Conservation (phyloP, 2,113 vertebrate genomes). For the Pelobates fuscus region DNA sequence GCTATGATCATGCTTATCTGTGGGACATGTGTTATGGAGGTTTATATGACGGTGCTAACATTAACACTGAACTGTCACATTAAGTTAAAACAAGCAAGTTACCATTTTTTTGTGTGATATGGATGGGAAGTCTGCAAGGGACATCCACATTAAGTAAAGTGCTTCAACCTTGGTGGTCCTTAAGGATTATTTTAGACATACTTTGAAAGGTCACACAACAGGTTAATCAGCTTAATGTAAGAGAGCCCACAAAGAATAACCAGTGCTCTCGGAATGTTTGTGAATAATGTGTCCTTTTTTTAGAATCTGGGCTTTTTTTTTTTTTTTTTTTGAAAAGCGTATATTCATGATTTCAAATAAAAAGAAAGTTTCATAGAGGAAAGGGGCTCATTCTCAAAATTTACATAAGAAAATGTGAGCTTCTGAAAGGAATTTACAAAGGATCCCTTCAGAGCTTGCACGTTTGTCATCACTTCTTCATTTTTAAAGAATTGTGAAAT, state of each 20-base stretch:
- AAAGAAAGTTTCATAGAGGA: not conserved
- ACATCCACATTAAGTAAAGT: slow-evolving; percentile 63
- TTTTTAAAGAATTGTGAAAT: too few relatives aligned
- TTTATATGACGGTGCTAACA: slow-evolving; percentile 53
- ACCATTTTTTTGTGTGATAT: slow-evolving; percentile 56
- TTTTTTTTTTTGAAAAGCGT: not conserved
- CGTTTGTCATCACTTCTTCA: too few relatives aligned
- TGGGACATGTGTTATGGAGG: slow-evolving; percentile 54
- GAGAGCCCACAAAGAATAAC: slow-evolving; percentile 53
- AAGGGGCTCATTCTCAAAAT: not conserved
- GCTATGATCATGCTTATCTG: slow-evolving; percentile 54
- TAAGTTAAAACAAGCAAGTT: slow-evolving; percentile 56
- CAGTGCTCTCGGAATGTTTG: slow-evolving; percentile 55
- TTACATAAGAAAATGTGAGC: not conserved
- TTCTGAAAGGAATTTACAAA: not conserved
- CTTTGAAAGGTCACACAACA: slow-evolving; percentile 60
- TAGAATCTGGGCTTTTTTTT: slow-evolving; percentile 17
- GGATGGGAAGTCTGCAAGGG: slow-evolving; percentile 59
- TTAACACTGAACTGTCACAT: slow-evolving; percentile 56
- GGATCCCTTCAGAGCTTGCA: not conserved
- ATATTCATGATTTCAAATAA: not conserved
- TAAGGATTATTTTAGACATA: slow-evolving; percentile 55
- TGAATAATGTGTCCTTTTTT: slow-evolving; percentile 28
- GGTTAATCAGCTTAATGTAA: slow-evolving; percentile 61
- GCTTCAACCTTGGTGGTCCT: slow-evolving; percentile 65